Evolutionary conservation across 2,113 vertebrate species (phyloP), one percentile per base, ranked within the genome.

Genomic region (Parus major): DNA sequence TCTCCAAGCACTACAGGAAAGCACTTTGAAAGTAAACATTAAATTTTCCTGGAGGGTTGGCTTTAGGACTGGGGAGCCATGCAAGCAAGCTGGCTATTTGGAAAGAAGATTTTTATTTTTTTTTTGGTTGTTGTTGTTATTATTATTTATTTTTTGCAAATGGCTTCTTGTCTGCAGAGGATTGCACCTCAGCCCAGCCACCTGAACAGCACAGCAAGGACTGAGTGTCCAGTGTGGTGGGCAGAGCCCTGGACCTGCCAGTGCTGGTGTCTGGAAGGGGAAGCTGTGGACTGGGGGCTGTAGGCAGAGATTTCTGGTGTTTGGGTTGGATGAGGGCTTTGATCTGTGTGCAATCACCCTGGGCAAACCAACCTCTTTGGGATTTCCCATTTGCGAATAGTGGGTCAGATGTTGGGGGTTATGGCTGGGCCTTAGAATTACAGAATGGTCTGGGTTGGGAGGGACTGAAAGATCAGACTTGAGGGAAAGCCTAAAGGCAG

Each of bases 311-410:
- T 52, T 1, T 1, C 18, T 55, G 64, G 11, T 22, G 20, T 27
- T 28, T 0, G 2, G 57, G 7, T 6, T 24, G 50, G 31, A 11
- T 0, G 36, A 33, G 31, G 4, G 16, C n/a, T 75, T 60, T 28
- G 50, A 24, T 16, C 41, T 1, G 0, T 2, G 29, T 10, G 41
- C 0, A 1, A 10, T 23, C 15, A 31, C 56, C 64, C 29, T 3
- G 16, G 25, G 52, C 7, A 13, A 6, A 8, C 0, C 1, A 3
- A 11, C 14, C 50, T 11, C 41, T 70, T 25, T 52, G 31, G 35
- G 29, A 9, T 64, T 73, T 70, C 47, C 55, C 12, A 1, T 39
- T 27, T 57, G 15, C 31, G 64, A 31, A 20, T 0, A n/a, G 5
- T 4, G 52, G 3, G 12, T n/a, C 14, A 4, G 25, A 14, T 19